Conservation (phyloP, 2,113 vertebrate genomes). For the Spizaetus ornatus region DNA sequence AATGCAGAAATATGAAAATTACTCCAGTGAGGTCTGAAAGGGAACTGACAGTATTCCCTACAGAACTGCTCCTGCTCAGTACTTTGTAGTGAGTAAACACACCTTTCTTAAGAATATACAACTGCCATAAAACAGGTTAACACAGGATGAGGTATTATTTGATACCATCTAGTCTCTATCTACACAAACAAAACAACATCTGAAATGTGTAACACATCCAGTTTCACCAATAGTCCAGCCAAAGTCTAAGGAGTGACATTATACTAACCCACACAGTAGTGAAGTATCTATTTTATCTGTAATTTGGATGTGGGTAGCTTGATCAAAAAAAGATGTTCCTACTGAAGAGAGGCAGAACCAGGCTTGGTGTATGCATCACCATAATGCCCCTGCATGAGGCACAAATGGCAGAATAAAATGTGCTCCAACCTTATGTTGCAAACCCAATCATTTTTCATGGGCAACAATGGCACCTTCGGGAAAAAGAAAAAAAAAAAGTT, state of each 20-base stretch:
- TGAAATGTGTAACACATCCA: not conserved
- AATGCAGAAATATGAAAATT: conserved; percentile 32
- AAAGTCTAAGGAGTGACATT: not conserved
- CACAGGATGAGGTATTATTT: not conserved
- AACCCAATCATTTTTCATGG: conserved; percentile 21
- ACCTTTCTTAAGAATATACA: not conserved
- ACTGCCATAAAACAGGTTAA: not conserved
- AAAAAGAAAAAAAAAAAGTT: not conserved
- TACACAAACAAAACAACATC: not conserved
- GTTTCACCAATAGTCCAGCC: not conserved
- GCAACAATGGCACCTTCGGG: conserved; percentile 27
- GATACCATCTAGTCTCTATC: not conserved
- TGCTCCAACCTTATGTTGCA: conserved; percentile 2
- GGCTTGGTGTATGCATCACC: not conserved
- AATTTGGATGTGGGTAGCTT: not conserved
- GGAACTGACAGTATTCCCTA: not conserved
- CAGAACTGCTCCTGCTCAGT: not conserved
- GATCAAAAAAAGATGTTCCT: not conserved
- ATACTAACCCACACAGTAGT: not conserved
- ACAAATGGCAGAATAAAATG: not conserved
- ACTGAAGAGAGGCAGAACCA: not conserved
- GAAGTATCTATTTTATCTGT: not conserved
- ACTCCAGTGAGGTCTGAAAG: conserved; percentile 15
- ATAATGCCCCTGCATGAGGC: conserved; percentile 1
- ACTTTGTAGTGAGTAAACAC: not conserved